phyloP scores from a whole-genome alignment of 2,113 vertebrate species.

The Ranitomeya variabilis region DNA sequence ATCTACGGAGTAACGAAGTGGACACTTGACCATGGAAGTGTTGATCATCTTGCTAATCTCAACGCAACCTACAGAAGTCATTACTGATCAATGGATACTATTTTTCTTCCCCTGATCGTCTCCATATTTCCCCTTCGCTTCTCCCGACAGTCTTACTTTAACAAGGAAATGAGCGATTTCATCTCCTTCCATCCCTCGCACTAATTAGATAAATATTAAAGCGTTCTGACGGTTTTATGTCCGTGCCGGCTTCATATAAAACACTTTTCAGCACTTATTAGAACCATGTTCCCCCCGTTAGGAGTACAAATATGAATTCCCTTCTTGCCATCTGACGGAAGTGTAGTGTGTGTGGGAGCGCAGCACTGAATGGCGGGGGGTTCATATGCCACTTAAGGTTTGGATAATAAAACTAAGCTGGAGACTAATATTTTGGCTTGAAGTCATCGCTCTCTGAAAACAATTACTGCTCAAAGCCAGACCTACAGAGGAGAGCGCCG shows the following conservation, averaged over 20 bases:
- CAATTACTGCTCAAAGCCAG: constrained; percentile 51
- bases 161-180: constrained; percentile 4
- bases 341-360: constrained; percentile 44
- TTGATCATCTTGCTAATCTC: no score
- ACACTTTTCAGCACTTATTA: constrained; percentile 54
- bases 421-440: constrained; percentile 50
- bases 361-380: constrained; percentile 19
- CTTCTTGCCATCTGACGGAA: constrained; percentile 38
- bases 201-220: constrained; percentile 51
- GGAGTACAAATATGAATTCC: constrained; percentile 44
- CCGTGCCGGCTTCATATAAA: constrained; percentile 38
- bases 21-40: no score
- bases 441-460: constrained; percentile 42
- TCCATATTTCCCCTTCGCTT: not conserved
- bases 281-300: constrained; percentile 44
- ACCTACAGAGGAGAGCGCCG: constrained; percentile 48
- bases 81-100: not conserved
- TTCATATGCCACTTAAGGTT: constrained; percentile 30
- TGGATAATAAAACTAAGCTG: constrained; percentile 55
- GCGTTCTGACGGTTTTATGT: constrained; percentile 17
- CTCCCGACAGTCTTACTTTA: not conserved
- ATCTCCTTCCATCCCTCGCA: not conserved
- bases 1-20: no score
- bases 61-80: not conserved
- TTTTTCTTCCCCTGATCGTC: not conserved